These are phyloP conservation scores for Sebastes fasciatus DNA, from an alignment of 2,113 vertebrate species.

Conservation along the genomic window DNA sequence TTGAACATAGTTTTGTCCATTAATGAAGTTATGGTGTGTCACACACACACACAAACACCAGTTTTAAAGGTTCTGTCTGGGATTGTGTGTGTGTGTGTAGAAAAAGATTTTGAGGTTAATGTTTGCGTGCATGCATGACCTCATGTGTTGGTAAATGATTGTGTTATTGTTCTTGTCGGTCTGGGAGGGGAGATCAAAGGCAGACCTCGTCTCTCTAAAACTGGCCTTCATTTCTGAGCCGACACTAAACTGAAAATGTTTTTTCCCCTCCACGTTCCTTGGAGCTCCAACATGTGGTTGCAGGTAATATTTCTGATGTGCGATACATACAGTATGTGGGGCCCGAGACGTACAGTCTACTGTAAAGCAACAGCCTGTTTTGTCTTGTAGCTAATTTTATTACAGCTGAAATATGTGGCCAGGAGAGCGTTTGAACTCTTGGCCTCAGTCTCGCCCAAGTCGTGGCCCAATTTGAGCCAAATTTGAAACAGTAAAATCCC, in stretches of 20 bases:
- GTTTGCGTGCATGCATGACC: slow-evolving; percentile 53
- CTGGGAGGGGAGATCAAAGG: slow-evolving; percentile 61
- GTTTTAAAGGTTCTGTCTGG: slow-evolving; percentile 11
- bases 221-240: slow-evolving; percentile 58
- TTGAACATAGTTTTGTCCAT: slow-evolving; percentile 3
- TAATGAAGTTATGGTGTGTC: neutral
- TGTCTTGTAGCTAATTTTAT: slow-evolving; percentile 59
- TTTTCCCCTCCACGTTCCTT: slow-evolving; percentile 36
- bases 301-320: slow-evolving; percentile 58
- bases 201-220: slow-evolving; percentile 46
- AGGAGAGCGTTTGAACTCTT: slow-evolving; percentile 59
- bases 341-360: slow-evolving; percentile 10
- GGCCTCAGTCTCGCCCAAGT: slow-evolving; percentile 58
- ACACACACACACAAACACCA: neutral
- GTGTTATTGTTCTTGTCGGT: slow-evolving; percentile 55
- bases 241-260: slow-evolving; percentile 58
- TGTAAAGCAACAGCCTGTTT: slow-evolving; percentile 45
- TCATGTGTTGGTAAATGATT: slow-evolving; percentile 59
- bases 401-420: slow-evolving; percentile 37
- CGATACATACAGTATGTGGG: neutral
- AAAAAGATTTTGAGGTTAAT: slow-evolving; percentile 34
- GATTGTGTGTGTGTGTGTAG: neutral
- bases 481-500: slow-evolving; percentile 67
- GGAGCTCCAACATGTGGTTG: slow-evolving; percentile 48
- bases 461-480: slow-evolving; percentile 56